phyloP scores from a whole-genome alignment of 2,888 invertebrate species.

The Caenorhabditis wallacei region DNA sequence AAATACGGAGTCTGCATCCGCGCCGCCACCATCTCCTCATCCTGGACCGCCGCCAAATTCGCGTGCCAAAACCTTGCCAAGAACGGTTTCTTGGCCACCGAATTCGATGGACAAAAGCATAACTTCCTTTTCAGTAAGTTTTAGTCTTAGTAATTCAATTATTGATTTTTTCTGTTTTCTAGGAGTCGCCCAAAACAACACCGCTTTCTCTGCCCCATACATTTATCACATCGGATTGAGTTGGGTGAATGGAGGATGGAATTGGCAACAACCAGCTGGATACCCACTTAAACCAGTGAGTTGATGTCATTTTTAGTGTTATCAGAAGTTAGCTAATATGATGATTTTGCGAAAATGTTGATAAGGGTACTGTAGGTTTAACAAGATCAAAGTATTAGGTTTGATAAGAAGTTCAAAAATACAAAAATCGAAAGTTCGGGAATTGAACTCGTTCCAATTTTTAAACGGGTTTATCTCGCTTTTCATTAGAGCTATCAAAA shows the following conservation, averaged over 20 bases:
- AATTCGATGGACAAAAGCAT: slow-evolving; percentile 61
- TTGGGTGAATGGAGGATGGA: slow-evolving; percentile 46
- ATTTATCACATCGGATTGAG: slow-evolving; percentile 60
- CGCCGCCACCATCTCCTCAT: slow-evolving; percentile 42
- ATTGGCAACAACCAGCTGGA: slow-evolving; percentile 59
- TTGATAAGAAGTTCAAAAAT: slow-evolving; percentile 8
- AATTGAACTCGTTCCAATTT: background rate
- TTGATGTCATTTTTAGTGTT: background rate
- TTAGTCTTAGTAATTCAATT: background rate
- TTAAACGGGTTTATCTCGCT: background rate
- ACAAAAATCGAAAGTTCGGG: background rate
- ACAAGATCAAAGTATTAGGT: slow-evolving; percentile 1
- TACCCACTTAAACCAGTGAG: slow-evolving; percentile 38
- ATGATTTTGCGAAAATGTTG: background rate
- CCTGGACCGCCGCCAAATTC: slow-evolving; percentile 67
- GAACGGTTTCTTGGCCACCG: slow-evolving; percentile 55
- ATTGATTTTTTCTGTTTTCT: background rate
- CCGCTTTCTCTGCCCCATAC: slow-evolving; percentile 47
- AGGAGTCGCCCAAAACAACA: slow-evolving; percentile 56
- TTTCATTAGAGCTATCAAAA: too few relatives aligned
- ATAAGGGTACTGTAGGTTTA: background rate
- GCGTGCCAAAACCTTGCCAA: slow-evolving; percentile 63
- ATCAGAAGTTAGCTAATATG: background rate
- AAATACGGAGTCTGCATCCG: slow-evolving; percentile 64
- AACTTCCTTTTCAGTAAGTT: slow-evolving; percentile 53